Percentiles rank a stretch among this genome's conserved stretches.
Conservation (phyloP, 2,797 vertebrate species). For the Danionella dracula region DNA sequence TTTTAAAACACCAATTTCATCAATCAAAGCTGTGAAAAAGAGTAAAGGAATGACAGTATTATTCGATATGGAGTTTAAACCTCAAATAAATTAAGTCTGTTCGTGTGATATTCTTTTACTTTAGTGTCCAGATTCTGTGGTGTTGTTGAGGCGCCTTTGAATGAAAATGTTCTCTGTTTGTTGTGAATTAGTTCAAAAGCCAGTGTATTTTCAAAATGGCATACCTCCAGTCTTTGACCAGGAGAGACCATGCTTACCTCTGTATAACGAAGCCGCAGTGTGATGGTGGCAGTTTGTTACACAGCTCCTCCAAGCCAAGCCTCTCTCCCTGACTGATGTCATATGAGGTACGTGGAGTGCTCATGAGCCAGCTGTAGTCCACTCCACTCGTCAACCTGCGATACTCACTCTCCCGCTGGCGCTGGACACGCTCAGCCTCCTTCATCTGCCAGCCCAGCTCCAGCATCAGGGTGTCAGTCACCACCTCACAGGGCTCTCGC, state of each 20-base stretch:
- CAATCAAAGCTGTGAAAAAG: no score
- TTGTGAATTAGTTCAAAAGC: no score
- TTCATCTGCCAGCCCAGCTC: constrained; percentile 91
- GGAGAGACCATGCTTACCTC: constrained; percentile 57
- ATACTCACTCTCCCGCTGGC: constrained; percentile 76
- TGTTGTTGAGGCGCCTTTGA: no score
- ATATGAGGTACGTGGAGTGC: constrained; percentile 70
- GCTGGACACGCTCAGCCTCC: constrained; percentile 82
- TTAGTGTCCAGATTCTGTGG: no score
- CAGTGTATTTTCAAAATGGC: no score
- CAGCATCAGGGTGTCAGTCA: constrained; percentile 92
- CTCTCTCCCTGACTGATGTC: constrained; percentile 81
- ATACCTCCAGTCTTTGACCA: no score
- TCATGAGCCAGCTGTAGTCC: constrained; percentile 95
- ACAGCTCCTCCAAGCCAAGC: constrained; percentile 86
- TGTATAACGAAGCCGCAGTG: constrained; percentile 88
- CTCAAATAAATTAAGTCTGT: no score
- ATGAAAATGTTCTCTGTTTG: no score
- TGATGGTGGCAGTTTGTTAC: constrained; percentile 83
- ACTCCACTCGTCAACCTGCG: constrained; percentile 81
- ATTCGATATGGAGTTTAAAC: no score
- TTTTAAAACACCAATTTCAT: no score
- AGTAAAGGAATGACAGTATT: no score
- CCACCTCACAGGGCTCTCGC: constrained; percentile 79
- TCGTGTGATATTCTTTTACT: no score